These are phyloP conservation scores for Calyptommatus sinebrachiatus DNA, from an alignment of 2,113 vertebrate species.

Conservation along the genomic window DNA sequence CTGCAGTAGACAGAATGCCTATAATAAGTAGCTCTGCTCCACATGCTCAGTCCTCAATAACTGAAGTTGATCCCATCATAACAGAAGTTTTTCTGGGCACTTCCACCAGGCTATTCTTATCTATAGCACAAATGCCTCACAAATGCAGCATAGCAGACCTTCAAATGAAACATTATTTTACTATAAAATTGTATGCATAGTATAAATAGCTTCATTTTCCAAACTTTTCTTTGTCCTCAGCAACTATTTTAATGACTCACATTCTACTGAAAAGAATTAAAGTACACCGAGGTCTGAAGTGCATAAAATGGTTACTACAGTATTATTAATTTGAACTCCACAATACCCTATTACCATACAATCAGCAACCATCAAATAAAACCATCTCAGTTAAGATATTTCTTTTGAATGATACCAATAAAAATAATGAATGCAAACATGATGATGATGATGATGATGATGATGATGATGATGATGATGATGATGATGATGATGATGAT, in stretches of 20 bases:
- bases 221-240: background rate
- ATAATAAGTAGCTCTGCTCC: too few species aligned
- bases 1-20: too few species aligned
- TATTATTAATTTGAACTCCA: slow-evolving; percentile 15
- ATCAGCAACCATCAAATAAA: slow-evolving; percentile 6
- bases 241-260: background rate
- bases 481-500: background rate
- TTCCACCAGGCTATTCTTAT: too few species aligned
- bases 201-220: background rate
- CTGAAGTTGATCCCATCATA: too few species aligned
- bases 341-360: background rate
- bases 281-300: fast-evolving
- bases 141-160: too few species aligned
- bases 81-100: too few species aligned
- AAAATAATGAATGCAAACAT: background rate
- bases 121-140: too few species aligned
- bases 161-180: slow-evolving; percentile 30
- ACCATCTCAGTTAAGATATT: slow-evolving; percentile 2
- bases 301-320: background rate
- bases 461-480: background rate
- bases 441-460: background rate
- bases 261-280: background rate
- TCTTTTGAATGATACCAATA: background rate
- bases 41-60: too few species aligned
- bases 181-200: slow-evolving; percentile 37